Evolutionary conservation across 1,140 invertebrate species (phyloP).

Genomic region (Ostrea denselamellosa): DNA sequence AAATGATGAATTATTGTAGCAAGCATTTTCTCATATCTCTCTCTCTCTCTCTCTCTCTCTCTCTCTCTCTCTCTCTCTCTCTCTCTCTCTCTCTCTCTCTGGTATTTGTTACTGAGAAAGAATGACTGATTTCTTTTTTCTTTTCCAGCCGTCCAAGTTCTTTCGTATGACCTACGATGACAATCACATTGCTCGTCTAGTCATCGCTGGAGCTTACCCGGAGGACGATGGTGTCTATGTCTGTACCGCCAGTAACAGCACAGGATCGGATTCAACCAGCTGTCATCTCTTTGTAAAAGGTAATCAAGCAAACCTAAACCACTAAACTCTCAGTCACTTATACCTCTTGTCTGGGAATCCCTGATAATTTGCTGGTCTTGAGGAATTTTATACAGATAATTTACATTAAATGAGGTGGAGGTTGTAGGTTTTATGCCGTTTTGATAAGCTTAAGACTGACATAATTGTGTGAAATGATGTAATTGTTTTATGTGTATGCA

Average conservation of each 20-base stretch:
- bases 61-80: too few relatives aligned
- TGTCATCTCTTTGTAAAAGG: slow-evolving; percentile 70
- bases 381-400: slow-evolving; percentile 10
- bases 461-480: background rate
- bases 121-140: background rate
- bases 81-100: background rate
- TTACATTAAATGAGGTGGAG: background rate
- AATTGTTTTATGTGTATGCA: background rate
- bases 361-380: background rate
- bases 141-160: slow-evolving; percentile 71
- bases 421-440: background rate
- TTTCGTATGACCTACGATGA: slow-evolving; percentile 69
- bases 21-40: too few relatives aligned
- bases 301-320: slow-evolving; percentile 45
- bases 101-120: background rate
- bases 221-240: slow-evolving; percentile 95
- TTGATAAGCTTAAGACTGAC: slow-evolving; percentile 4
- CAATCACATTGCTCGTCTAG: slow-evolving; percentile 79
- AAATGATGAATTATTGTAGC: background rate
- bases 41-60: too few relatives aligned
- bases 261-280: slow-evolving; percentile 61
- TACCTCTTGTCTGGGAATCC: background rate
- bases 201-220: slow-evolving; percentile 96
- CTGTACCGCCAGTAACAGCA: slow-evolving; percentile 68
- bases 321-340: background rate